Base-by-base conservation (phyloP, 2,797 vertebrate species). In the Esox lucius region DNA sequence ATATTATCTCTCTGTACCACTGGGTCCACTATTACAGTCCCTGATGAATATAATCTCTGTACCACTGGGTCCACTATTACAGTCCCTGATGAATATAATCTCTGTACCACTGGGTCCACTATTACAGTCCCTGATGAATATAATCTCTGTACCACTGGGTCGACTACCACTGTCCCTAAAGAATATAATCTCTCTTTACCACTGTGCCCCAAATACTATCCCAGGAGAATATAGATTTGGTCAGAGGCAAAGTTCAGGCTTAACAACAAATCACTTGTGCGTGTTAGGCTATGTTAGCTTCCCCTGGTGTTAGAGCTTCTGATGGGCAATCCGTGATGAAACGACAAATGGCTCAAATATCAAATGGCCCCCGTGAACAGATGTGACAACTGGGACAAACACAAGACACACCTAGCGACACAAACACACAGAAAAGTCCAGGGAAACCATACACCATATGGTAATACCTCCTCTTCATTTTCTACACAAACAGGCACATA, bases 311-410 rank as follows among this genome's bases (percentile, higher is more conserved):
- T 22, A 39, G 22, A 22, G 39, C 15, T 24, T 22, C 67, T 24
- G 67, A 48, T 48, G 67, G 39, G 39, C n/a, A 48, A 39, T 69
- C 39, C n/a, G 67, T 69, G 67, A 69, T 69, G 39, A 22, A 22
- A 48, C 22, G 39, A 69, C n/a, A 39, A 22, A 48, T 16, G 11
- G 4, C 35, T 67, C 17, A 67, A 67, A 67, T 69, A 5, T 26
- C 39, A 69, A 46, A 35, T 67, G 35, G 28, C 33, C 35, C 65
- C 68, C 35, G 3, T 46, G 42, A 46, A 46, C 3, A 46, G 42
- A 46, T 46, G 42, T 46, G 42, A 46, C 42, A 7, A 1, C 1
- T 46, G 42, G 2, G 28, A 35, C 33, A 6, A 42, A 67, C 35
- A 39, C 65, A 35, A n/a, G 1, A 39, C 17, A 67, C 17, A n/a